Base-by-base conservation (phyloP, 1,140 invertebrate species). In the Riptortus pedestris region DNA sequence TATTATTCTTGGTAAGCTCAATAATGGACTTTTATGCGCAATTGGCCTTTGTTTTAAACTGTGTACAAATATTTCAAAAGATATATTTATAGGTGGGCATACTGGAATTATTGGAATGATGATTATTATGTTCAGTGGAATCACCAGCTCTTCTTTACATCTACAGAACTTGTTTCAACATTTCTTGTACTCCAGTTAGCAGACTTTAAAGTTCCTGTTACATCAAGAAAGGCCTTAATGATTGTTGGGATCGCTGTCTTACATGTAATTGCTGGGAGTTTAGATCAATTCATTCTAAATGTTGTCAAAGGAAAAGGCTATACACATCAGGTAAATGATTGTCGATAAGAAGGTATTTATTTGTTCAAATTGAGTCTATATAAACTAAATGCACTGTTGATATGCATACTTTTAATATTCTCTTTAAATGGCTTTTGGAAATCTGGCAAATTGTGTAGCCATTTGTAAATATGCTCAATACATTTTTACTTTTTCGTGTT, bases 71-170 rank as follows among this genome's bases (percentile, higher is more conserved):
- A n/a, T n/a, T n/a, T n/a, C n/a, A n/a, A n/a, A n/a, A n/a, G n/a
- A n/a, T 57, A 14, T 64, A 45, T 65, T 69, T 69, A 1, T 24
- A 71, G 70, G 86, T 91, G 88, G 88, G 81, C 81, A 22, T 87
- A 86, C 67, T 83, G 89, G 63, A 90, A 88, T 74, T 91, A 90
- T 70, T 88, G 85, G 79, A 91, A 91, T 70, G 88, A 91, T 67
- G 86, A 88, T 61, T 89, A 85, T 70, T 90, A 88, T 73, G 82
- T 78, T 11, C 84, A 86, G 69, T 86, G 83, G 83, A 82, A 85
- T 67, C 84, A 87, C 73, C 87, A 91, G 70, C 72, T 88, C 66
- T 86, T 88, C 71, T 87, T 87, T 68, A 82, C 86, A 58, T 70
- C 85, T 55, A 87, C 87, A 0, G 88, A 91, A 74, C 67, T 89